Conservation (phyloP, 2,797 vertebrate genomes). For the Hipposideros larvatus region DNA sequence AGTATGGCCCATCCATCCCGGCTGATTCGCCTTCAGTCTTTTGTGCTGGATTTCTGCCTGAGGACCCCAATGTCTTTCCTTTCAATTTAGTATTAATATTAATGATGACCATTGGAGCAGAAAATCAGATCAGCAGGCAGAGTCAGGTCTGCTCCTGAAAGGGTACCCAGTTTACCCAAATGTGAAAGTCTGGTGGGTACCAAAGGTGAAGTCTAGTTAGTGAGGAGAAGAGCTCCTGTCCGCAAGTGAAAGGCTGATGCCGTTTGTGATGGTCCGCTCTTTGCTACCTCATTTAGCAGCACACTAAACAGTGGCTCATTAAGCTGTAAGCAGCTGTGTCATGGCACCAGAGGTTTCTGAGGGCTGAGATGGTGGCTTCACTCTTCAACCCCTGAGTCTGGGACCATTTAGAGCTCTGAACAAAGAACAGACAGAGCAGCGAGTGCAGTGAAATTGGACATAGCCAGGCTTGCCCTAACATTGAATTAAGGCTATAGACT, state of each 20-base stretch:
- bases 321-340: constrained; percentile 78
- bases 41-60: constrained; percentile 66
- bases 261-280: constrained; percentile 74
- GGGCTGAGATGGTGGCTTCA: constrained; percentile 77
- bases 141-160: constrained; percentile 41
- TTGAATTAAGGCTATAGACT: constrained; percentile 28
- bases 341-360: constrained; percentile 81
- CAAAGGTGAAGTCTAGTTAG: constrained; percentile 68
- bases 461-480: constrained; percentile 36
- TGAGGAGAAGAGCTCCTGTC: constrained; percentile 77
- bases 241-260: constrained; percentile 78
- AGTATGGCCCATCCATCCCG: constrained; percentile 22
- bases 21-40: constrained; percentile 53
- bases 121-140: constrained; percentile 54
- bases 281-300: constrained; percentile 80
- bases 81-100: constrained; percentile 73
- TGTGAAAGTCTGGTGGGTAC: not conserved
- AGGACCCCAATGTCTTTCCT: constrained; percentile 55
- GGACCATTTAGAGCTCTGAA: constrained; percentile 61
- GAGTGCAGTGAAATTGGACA: constrained; percentile 49
- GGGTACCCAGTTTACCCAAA: not conserved
- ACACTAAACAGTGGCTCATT: constrained; percentile 80
- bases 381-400: constrained; percentile 78
- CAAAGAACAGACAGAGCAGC: constrained; percentile 66
- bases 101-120: constrained; percentile 35